Conservation (phyloP, 2,888 invertebrate genomes). For the Heteropelma amictum region DNA sequence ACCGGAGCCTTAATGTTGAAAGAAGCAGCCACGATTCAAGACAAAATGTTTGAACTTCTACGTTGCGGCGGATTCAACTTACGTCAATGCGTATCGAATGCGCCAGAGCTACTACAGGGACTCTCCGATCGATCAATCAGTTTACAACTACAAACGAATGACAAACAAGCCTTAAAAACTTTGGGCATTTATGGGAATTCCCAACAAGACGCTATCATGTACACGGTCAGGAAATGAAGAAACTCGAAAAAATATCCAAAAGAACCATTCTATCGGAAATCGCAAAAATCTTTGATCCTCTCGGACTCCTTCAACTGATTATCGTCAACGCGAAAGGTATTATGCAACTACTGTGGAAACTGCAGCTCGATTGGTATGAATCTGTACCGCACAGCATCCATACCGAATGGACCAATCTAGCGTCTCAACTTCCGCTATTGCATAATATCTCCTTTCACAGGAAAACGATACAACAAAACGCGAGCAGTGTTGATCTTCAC, state of each 20-base stretch:
- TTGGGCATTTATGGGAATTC: conserved; percentile 21
- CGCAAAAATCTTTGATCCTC: not conserved
- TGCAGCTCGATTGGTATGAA: conserved; percentile 31
- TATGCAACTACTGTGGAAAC: conserved; percentile 41
- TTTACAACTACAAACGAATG: conserved; percentile 6
- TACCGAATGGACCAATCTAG: not conserved
- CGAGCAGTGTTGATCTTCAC: not conserved
- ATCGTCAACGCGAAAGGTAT: conserved; percentile 23
- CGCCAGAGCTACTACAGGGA: not conserved
- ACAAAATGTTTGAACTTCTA: conserved; percentile 9
- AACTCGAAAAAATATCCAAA: not conserved
- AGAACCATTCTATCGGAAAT: not conserved
- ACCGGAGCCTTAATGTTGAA: conserved; percentile 3
- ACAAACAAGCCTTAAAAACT: not conserved
- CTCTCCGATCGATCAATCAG: not conserved
- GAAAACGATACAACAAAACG: not conserved
- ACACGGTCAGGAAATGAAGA: not conserved
- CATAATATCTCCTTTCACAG: not conserved
- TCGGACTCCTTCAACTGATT: conserved; percentile 14
- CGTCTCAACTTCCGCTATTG: not conserved
- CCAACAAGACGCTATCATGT: not conserved
- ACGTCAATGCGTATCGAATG: conserved; percentile 24
- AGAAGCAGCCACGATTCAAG: not conserved
- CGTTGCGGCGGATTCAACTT: conserved; percentile 16
- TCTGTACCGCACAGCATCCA: not conserved